Conservation (phyloP, 2,888 invertebrate species). For the Nomada ferruginata region DNA sequence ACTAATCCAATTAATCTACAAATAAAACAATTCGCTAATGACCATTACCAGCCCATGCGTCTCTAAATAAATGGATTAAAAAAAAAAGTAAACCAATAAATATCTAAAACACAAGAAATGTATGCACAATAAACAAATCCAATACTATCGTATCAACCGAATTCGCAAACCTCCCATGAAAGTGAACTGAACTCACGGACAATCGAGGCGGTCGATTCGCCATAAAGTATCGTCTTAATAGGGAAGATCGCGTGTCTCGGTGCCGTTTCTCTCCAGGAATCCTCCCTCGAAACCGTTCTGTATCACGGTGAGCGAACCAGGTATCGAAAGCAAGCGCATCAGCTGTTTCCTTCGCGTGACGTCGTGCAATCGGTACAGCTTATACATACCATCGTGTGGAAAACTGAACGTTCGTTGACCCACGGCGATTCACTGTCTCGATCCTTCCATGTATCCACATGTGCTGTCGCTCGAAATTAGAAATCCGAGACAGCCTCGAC, state of each 20-base stretch:
- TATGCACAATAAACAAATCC: no score
- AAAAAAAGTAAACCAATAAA: no score
- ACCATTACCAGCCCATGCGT: no score
- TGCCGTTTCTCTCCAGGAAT: conserved; percentile 37
- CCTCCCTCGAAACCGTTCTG: conserved; percentile 29
- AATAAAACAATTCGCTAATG: no score
- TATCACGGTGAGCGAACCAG: conserved; percentile 22
- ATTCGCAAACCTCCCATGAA: neutral
- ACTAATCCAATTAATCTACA: no score
- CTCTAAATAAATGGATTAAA: no score
- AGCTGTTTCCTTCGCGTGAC: conserved; percentile 64
- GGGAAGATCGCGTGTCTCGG: conserved; percentile 52
- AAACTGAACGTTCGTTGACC: conserved; percentile 52
- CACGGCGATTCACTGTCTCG: neutral
- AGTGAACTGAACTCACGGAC: neutral
- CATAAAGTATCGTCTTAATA: conserved; percentile 41
- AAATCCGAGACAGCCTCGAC: conserved; percentile 35
- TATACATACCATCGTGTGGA: conserved; percentile 14
- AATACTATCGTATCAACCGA: no score
- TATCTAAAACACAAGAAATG: no score
- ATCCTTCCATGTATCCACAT: neutral
- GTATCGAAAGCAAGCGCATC: conserved; percentile 44
- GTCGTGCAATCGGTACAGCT: conserved; percentile 38
- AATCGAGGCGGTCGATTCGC: neutral
- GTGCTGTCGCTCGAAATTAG: conserved; percentile 42